Base-by-base conservation (phyloP, 2,113 vertebrate genomes). In the Burhinus bistriatus region DNA sequence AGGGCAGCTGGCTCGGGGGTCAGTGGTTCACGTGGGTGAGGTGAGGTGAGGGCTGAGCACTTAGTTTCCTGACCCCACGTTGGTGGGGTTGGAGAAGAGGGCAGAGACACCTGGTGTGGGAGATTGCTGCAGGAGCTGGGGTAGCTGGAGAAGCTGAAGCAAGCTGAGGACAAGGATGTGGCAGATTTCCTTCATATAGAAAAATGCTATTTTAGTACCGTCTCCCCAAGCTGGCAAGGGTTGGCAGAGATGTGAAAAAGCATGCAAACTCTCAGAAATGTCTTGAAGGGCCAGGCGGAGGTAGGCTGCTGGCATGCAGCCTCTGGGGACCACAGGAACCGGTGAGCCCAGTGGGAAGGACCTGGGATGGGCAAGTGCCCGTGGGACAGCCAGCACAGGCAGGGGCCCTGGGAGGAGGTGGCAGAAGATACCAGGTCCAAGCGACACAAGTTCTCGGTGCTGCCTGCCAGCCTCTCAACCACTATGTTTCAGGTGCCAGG, bases 401-500 rank as follows among this genome's bases (percentile, higher is more conserved):
- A 66, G 42, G 36, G 36, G 54, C 66, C 16, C 47, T 32, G 40
- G 13, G 16, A 51, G 69, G 55, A 78, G 49, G 42, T n/a, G 71
- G 29, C 51, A 49, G 17, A 23, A 36, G 58, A 20, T 11, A 40
- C 57, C n/a, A 55, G 26, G 15, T 70, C 40, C 57, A 8, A 42
- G 78, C 14, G 85, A 32, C 34, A 29, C 3, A 2, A 69, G 61
- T 21, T 65, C 6, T 2, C 1, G 1, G 52, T 40, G 49, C 25
- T 62, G 49, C 49, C 22, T 11, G 49, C 49, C 22, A 12, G 42
- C 32, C 58, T 75, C 55, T 70, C 85, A 38, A 13, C 52, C 54
- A 3, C 12, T 0, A 0, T 0, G 0, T 87, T 87, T 52, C 1
- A 1, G 42, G 38, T 27, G 26, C 94, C 27, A 5, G 55, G 45